A percentile compares a stretch with the other conserved stretches of the same genome.
Evolutionary conservation across 2,797 vertebrate genomes (phyloP).

Genomic region (Thamnophis elegans): DNA sequence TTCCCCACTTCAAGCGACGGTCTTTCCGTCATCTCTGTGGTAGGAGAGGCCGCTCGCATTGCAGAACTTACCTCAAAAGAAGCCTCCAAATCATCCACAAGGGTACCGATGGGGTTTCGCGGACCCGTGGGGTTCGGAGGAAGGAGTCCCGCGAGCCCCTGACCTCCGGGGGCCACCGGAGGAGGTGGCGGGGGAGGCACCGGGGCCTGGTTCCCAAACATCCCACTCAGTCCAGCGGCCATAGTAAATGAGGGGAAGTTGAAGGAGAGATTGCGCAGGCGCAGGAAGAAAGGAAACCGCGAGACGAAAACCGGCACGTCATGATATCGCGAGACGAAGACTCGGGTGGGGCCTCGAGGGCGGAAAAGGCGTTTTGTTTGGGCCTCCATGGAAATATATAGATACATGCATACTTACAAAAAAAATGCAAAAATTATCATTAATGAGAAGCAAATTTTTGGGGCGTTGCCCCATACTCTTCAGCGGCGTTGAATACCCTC

Average conservation of each 20-base stretch:
- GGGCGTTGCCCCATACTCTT: not conserved
- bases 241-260: constrained; percentile 49
- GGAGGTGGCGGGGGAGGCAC: constrained; percentile 66
- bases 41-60: not conserved
- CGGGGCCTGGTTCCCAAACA: constrained; percentile 81
- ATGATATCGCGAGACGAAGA: not conserved
- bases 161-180: constrained; percentile 73
- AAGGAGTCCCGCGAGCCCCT: constrained; percentile 78
- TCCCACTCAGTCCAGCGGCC: constrained; percentile 84
- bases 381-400: not conserved
- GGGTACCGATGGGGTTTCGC: constrained; percentile 76
- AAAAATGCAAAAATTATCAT: not conserved
- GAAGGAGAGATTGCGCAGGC: not conserved
- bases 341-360: accelerated
- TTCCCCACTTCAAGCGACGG: not conserved
- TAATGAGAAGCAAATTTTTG: not conserved
- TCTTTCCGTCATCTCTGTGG: not conserved
- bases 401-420: no score
- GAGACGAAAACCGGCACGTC: not conserved
- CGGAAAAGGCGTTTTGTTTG: accelerated
- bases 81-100: constrained; percentile 93
- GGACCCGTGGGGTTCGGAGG: constrained; percentile 73
- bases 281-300: not conserved
- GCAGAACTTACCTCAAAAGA: constrained; percentile 85
- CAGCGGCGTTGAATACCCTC: not conserved